Conservation (phyloP, 2,797 vertebrate genomes). For the Gadopsis marmoratus region DNA sequence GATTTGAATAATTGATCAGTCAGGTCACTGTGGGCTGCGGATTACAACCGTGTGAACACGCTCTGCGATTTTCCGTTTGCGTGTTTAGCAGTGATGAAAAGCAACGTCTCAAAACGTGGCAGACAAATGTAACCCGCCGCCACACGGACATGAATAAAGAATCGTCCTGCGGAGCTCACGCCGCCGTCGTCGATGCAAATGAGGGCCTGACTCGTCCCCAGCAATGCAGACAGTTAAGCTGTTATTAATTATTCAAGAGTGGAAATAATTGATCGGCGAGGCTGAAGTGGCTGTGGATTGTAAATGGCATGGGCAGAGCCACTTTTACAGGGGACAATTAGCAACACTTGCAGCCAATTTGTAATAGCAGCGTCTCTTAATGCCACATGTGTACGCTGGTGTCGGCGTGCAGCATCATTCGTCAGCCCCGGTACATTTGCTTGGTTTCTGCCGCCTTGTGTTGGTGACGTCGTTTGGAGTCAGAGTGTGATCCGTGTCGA, state of each 20-base stretch:
- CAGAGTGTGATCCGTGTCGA: no score
- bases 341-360: constrained; percentile 79
- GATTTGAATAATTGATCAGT: constrained; percentile 83
- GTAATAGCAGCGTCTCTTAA: constrained; percentile 65
- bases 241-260: constrained; percentile 76
- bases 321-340: constrained; percentile 81
- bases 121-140: constrained; percentile 7
- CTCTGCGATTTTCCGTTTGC: not conserved
- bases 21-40: constrained; percentile 36
- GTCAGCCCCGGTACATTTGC: not conserved
- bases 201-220: constrained; percentile 36
- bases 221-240: constrained; percentile 61
- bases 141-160: constrained; percentile 32
- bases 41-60: constrained; percentile 50
- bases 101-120: constrained; percentile 16
- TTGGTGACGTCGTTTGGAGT: no score
- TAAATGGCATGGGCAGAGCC: constrained; percentile 70
- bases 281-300: constrained; percentile 68
- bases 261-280: constrained; percentile 82
- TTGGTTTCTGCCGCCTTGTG: no score
- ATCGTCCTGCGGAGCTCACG: not conserved
- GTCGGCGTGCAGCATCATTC: not conserved
- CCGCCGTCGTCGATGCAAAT: constrained; percentile 24
- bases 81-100: constrained; percentile 40
- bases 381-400: constrained; percentile 8